Base-by-base conservation (phyloP, 1,140 invertebrate genomes). In the Dendroctonus ponderosae region DNA sequence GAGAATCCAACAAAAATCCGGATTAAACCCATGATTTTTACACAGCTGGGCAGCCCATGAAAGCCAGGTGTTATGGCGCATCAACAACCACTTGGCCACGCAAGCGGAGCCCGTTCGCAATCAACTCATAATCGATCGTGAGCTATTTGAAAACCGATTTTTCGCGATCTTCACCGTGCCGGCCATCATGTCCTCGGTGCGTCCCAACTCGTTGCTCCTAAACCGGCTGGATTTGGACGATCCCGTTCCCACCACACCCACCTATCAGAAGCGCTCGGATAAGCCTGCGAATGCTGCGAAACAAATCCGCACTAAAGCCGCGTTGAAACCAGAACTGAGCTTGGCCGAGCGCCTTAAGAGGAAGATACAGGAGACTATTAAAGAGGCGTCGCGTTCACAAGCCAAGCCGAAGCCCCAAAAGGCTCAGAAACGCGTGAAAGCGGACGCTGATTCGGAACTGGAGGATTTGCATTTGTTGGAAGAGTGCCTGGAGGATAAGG, bases 161-260 rank as follows among this genome's bases (percentile, higher is more conserved):
- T 11, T 65, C 2, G 40, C 62, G 3, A 11, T 74, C 5, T 70
- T 73, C 46, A 69, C 66, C 51, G 70, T 65, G 42, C 65, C 67
- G 43, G 68, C 67, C 14, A 50, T 70, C 9, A 56, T 74, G 52
- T 64, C 72, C 5, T 56, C 71, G 5, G 49, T 69, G 26, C 26
- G 26, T 26, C 26, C 26, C 26, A 26, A 26, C 26, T 3, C 26
- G 1, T 26, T 26, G 26, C 26, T 26, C 26, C 26, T 26, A 26
- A 26, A 26, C 26, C 26, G 26, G 26, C 26, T 26, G 26, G 1
- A 26, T 26, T 3, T 26, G 26, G 1, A 1, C 26, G 26, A 26
- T 26, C 3, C 26, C 26, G 3, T 26, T 3, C 26, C 26, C 1
- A 26, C 26, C 26, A 26, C 26, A 3, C 26, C 26, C 40, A 60